Evolutionary conservation across 2,113 vertebrate genomes (phyloP).

Genomic region (Siniperca knerii): DNA sequence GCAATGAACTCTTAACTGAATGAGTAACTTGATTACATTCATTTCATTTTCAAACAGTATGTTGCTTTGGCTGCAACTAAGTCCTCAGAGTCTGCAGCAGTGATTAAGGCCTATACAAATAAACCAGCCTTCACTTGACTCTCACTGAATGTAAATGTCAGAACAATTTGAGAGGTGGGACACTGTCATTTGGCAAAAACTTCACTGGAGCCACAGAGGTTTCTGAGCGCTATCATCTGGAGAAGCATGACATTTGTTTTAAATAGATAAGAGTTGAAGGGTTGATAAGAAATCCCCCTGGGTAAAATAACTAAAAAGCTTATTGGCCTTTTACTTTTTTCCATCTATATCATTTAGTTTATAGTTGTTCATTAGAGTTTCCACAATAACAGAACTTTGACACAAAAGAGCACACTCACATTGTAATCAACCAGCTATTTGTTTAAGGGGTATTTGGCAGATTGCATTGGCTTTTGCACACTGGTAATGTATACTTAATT

Average conservation of each 20-base stretch:
- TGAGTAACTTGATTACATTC: slow-evolving; percentile 26
- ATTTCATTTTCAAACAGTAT: slow-evolving; percentile 28
- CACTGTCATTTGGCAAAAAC: slow-evolving; percentile 46
- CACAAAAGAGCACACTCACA: slow-evolving; percentile 3
- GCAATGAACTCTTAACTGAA: slow-evolving; percentile 2
- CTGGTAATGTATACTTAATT: not conserved
- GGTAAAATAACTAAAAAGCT: slow-evolving; percentile 29
- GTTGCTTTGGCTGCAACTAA: not conserved
- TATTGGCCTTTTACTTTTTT: slow-evolving; percentile 34
- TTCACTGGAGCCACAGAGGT: slow-evolving; percentile 20
- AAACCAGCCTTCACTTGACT: slow-evolving; percentile 33
- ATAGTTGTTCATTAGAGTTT: slow-evolving; percentile 27
- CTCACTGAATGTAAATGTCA: slow-evolving; percentile 62
- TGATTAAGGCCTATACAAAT: slow-evolving; percentile 46
- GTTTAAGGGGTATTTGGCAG: not conserved
- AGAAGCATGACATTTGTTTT: slow-evolving; percentile 61
- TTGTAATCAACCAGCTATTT: not conserved
- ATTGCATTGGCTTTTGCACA: not conserved
- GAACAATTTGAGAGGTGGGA: slow-evolving; percentile 55
- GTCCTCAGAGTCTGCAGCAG: slow-evolving; percentile 23
- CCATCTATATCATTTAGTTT: slow-evolving; percentile 36
- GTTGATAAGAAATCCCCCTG: slow-evolving; percentile 54
- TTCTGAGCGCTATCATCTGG: slow-evolving; percentile 34
- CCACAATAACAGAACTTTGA: slow-evolving; percentile 9
- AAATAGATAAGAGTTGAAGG: slow-evolving; percentile 56